Percentiles rank a stretch among this genome's conserved stretches.
Conservation (phyloP, 2,113 vertebrate species). For the Chitala chitala region DNA sequence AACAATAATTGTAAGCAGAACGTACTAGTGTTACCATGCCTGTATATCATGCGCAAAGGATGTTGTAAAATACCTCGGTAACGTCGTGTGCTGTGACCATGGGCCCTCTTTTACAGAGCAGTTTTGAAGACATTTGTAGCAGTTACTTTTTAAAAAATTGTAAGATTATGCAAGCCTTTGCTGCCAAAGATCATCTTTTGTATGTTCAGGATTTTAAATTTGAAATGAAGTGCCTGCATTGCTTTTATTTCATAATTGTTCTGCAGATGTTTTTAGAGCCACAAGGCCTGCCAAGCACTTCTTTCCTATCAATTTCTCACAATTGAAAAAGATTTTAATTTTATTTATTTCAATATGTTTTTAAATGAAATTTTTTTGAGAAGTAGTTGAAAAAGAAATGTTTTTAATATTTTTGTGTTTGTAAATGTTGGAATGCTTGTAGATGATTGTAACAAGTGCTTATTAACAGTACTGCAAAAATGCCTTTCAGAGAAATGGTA, state of each 20-base stretch:
- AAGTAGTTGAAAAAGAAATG: neutral
- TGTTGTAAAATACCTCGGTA: neutral
- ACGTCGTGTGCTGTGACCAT: neutral
- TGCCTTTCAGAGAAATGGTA: neutral
- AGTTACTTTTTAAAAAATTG: neutral
- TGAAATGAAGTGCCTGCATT: neutral
- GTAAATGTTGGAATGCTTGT: no score
- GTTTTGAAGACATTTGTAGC: neutral
- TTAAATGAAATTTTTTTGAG: neutral
- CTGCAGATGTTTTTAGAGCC: constrained; percentile 2
- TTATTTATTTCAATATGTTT: constrained; percentile 12
- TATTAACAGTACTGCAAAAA: neutral
- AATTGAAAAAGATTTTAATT: constrained; percentile 1
- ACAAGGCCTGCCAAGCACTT: neutral
- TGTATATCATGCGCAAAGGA: neutral
- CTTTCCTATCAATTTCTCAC: neutral
- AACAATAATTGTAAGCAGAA: neutral
- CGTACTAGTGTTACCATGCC: neutral
- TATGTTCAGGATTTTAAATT: neutral
- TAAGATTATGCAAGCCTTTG: neutral
- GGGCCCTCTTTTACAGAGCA: neutral
- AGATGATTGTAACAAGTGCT: no score
- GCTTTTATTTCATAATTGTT: neutral
- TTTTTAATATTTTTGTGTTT: constrained; percentile 11
- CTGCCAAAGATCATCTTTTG: neutral